phyloP scores from a whole-genome alignment of 2,113 vertebrate species.

The Cavia porcellus region DNA sequence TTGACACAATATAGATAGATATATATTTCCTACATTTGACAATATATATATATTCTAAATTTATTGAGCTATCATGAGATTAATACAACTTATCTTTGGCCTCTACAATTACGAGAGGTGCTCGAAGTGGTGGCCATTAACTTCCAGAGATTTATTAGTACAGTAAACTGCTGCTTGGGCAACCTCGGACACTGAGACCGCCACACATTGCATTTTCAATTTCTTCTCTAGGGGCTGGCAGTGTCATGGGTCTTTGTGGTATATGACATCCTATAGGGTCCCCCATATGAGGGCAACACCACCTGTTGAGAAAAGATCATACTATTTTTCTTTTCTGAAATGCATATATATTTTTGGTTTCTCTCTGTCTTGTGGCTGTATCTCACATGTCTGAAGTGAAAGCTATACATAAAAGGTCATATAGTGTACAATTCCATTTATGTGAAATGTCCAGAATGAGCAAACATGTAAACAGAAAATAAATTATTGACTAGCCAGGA shows the following conservation, averaged over 20 bases:
- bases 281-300: neutral
- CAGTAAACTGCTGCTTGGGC: neutral
- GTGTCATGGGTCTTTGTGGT: neutral
- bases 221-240: neutral
- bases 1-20: neutral
- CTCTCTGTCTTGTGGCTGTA: neutral
- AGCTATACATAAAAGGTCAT: neutral
- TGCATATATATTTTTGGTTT: neutral
- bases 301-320: neutral
- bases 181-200: neutral
- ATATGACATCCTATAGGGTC: neutral
- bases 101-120: neutral
- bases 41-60: neutral
- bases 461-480: neutral
- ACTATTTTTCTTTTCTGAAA: neutral
- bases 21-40: no score
- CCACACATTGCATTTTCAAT: neutral
- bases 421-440: neutral
- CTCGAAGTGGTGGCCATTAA: neutral
- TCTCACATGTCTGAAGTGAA: neutral
- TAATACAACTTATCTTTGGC: neutral
- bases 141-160: neutral
- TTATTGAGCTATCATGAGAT: neutral
- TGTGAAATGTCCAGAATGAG: neutral
- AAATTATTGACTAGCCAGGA: neutral